These are phyloP conservation scores for Hylaea fasciaria DNA, from an alignment of 2,888 invertebrate genomes.

Conservation along the genomic window DNA sequence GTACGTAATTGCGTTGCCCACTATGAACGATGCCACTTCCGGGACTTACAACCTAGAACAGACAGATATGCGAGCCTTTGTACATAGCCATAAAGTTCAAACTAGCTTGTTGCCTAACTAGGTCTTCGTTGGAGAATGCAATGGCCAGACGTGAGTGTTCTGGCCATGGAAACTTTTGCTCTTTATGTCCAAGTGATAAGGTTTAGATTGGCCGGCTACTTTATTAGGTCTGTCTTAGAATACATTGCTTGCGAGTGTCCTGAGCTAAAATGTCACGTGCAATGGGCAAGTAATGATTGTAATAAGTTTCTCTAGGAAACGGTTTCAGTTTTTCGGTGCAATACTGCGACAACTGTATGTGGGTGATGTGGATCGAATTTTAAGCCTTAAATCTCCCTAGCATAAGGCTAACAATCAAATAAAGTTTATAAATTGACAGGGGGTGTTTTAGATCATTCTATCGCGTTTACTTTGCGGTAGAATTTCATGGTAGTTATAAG, in stretches of 20 bases:
- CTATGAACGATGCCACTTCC: constrained; percentile 31
- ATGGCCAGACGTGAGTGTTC: constrained; percentile 23
- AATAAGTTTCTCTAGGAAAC: constrained; percentile 35
- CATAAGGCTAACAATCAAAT: too few relatives aligned
- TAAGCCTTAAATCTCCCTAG: not conserved
- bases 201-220: constrained; percentile 26
- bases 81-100: constrained; percentile 18
- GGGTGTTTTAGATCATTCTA: too few relatives aligned
- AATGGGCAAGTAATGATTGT: constrained; percentile 25
- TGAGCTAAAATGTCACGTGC: constrained; percentile 31
- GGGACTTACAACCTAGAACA: constrained; percentile 16
- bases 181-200: constrained; percentile 23
- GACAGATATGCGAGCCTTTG: constrained; percentile 25
- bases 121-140: constrained; percentile 18
- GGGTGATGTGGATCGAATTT: not conserved
- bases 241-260: constrained; percentile 31
- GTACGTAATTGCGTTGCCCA: constrained; percentile 15
- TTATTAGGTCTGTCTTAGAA: constrained; percentile 11
- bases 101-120: constrained; percentile 4
- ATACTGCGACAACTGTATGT: constrained; percentile 12
- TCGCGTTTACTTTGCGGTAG: too few relatives aligned
- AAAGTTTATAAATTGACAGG: too few relatives aligned
- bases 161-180: constrained; percentile 5
- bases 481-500: too few relatives aligned
- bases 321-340: constrained; percentile 23